A percentile compares a stretch with the other conserved stretches of the same genome.
phyloP scores from a whole-genome alignment of 2,888 invertebrate species.

The Hesperia comma region DNA sequence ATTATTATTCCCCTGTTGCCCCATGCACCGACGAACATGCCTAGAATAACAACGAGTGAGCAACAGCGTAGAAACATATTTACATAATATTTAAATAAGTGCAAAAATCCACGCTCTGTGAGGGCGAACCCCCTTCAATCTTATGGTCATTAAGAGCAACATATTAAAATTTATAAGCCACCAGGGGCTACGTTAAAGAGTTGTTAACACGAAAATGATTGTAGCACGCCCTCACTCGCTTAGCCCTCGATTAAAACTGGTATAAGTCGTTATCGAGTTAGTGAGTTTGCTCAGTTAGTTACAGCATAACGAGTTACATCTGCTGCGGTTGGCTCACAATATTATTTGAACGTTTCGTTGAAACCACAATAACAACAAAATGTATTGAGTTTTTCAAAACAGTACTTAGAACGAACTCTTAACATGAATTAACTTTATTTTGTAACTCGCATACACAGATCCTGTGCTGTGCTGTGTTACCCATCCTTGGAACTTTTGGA shows the following conservation, averaged over 20 bases:
- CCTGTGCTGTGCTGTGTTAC: no score
- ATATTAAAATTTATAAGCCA: slow-evolving; percentile 71
- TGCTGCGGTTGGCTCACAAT: no score
- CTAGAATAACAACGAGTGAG: slow-evolving; percentile 58
- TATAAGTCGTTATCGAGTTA: slow-evolving; percentile 29
- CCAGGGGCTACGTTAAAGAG: slow-evolving; percentile 64
- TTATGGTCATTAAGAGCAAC: slow-evolving; percentile 70
- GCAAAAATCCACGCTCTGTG: slow-evolving; percentile 61
- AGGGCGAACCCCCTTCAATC: slow-evolving; percentile 51
- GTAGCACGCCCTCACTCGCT: slow-evolving; percentile 51
- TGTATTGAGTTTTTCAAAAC: no score
- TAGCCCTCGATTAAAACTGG: slow-evolving; percentile 30
- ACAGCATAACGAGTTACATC: background rate
- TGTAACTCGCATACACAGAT: no score
- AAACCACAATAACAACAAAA: no score
- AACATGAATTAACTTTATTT: no score
- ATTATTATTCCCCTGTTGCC: background rate
- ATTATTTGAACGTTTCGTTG: no score
- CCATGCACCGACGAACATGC: slow-evolving; percentile 42
- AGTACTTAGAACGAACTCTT: no score
- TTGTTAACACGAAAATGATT: slow-evolving; percentile 80
- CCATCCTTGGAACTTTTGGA: no score
- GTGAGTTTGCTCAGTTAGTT: slow-evolving; percentile 13
- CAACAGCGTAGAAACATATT: slow-evolving; percentile 51
- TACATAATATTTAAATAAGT: slow-evolving; percentile 75